Base-by-base conservation (phyloP, 2,113 vertebrate genomes). In the Symphodus melops region DNA sequence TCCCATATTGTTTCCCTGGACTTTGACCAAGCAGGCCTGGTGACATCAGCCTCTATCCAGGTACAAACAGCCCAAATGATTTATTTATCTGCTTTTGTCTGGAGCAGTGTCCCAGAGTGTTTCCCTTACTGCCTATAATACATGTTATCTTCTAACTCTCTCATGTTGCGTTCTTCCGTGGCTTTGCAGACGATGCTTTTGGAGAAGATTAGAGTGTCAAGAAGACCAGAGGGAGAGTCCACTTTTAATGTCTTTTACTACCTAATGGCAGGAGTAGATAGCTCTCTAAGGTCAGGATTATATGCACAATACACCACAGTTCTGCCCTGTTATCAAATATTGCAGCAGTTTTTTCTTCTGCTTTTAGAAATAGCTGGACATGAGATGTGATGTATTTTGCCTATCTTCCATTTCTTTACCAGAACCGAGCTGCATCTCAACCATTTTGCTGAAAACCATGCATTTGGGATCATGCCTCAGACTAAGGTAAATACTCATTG, bases 381-480 rank as follows among this genome's bases (percentile, higher is more conserved):
- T 11, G 12, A 60, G 17, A 60, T 60, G 62, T 12, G 41, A 75
- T 56, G 21, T 56, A 6, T 54, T 56, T 3, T 52, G 13, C 48
- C 39, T 82, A 54, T 3, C 65, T 70, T 52, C 58, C 13, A 41
- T 78, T 28, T 73, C 39, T 75, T 72, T 55, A 14, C 1, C 91
- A 99, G 98, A 93, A 99, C 96, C 5, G 98, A 99, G 90, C 95
- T 99, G 67, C 97, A 99, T 85, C 95, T 99, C 73, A 98, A 96
- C 93, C 97, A 99, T 93, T 91, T 99, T 90, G 95, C 97, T 19
- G 97, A 99, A 75, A 97, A 95, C 92, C 96, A 92, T 13, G 87
- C 95, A 44, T 99, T 99, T 1, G 95, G 95, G 78, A 97, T 99
- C 19, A 3, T 86, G 17, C 93, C 96, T 13, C 92, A 94, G 68